Conservation (phyloP, 2,797 vertebrate genomes). For the Acipenser oxyrinchus region DNA sequence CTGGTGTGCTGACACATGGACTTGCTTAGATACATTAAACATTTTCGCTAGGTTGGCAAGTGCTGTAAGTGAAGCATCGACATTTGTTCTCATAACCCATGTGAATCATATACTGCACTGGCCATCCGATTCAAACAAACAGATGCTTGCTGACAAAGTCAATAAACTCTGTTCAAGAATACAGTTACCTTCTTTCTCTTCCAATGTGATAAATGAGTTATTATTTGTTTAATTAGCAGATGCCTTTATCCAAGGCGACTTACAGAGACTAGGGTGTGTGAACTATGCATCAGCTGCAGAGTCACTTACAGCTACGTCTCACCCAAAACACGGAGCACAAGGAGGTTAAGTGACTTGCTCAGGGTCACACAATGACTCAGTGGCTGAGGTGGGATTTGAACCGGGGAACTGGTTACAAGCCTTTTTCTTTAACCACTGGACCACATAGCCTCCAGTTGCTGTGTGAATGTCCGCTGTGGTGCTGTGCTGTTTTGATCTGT, state of each 20-base stretch:
- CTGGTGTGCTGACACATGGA: conserved; percentile 56
- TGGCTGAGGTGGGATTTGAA: no score
- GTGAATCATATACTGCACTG: conserved; percentile 33
- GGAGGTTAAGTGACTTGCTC: no score
- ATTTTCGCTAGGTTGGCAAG: conserved; percentile 47
- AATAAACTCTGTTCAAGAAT: conserved; percentile 32
- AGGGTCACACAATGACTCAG: no score
- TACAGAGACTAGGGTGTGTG: no score
- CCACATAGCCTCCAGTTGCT: background rate
- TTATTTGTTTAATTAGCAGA: no score
- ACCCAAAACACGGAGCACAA: no score
- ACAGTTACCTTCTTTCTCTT: conserved; percentile 19
- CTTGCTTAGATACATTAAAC: conserved; percentile 51
- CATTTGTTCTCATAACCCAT: conserved; percentile 43
- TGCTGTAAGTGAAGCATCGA: conserved; percentile 39
- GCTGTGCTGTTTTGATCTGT: background rate
- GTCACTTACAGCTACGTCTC: no score
- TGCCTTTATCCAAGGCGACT: no score
- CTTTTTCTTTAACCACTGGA: no score
- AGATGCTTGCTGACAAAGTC: conserved; percentile 35
- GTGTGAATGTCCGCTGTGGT: conserved; percentile 9
- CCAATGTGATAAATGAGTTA: background rate
- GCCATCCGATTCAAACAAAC: conserved; percentile 40
- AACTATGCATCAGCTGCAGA: no score
- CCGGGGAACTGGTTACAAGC: no score